phyloP scores from a whole-genome alignment of 2,113 vertebrate species.

The Kobus ellipsiprymnus region DNA sequence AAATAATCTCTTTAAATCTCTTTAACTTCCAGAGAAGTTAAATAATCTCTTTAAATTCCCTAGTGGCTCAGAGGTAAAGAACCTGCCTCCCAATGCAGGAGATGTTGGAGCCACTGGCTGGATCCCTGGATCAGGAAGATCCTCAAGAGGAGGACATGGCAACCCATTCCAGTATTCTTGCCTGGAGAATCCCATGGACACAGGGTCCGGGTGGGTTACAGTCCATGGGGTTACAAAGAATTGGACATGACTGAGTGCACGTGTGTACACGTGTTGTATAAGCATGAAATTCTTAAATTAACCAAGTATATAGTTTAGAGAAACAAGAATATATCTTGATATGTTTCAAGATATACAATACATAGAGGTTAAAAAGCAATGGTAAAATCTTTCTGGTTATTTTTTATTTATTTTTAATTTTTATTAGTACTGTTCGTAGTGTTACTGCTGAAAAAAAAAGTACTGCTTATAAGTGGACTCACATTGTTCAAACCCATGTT shows the following conservation, averaged over 20 bases:
- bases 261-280: neutral
- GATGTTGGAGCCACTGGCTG: too few species aligned
- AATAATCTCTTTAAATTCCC: too few species aligned
- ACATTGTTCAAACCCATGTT: neutral
- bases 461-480: neutral
- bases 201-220: too few species aligned
- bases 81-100: too few species aligned
- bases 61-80: too few species aligned
- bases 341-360: neutral
- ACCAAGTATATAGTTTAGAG: neutral
- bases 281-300: constrained; percentile 25
- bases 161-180: too few species aligned
- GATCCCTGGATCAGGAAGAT: too few species aligned
- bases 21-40: too few species aligned
- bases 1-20: neutral
- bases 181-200: too few species aligned
- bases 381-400: neutral
- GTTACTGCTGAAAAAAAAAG: neutral
- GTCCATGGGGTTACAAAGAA: too few species aligned
- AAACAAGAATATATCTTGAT: neutral
- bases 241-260: too few species aligned
- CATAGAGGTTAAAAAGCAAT: neutral
- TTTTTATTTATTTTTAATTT: neutral
- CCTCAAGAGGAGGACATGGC: too few species aligned
- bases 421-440: neutral